Conservation (phyloP, 2,113 vertebrate genomes). For the Oreocharis arfaki region DNA sequence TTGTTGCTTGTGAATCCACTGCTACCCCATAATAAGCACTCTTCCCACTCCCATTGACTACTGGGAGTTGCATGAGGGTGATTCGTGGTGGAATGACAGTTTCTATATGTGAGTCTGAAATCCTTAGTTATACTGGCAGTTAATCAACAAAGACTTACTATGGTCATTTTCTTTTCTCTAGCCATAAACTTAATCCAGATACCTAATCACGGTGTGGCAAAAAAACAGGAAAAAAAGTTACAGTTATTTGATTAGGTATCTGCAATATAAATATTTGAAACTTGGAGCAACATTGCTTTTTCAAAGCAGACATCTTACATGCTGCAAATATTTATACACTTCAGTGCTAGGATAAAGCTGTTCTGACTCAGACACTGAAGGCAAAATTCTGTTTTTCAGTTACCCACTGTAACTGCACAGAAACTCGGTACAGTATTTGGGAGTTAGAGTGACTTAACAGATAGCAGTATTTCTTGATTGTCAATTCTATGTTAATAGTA, state of each 20-base stretch:
- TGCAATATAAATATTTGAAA: conserved; percentile 50
- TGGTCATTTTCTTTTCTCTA: background rate
- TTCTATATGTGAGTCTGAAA: background rate
- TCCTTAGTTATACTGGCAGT: background rate
- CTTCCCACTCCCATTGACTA: background rate
- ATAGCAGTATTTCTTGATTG: background rate
- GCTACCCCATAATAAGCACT: background rate
- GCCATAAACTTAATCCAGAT: background rate
- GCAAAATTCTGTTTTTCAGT: conserved; percentile 9
- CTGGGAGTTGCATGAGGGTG: background rate
- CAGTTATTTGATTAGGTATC: conserved; percentile 22
- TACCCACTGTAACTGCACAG: background rate
- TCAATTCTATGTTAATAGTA: background rate
- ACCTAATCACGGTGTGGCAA: background rate
- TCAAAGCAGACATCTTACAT: conserved; percentile 34
- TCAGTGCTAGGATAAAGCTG: conserved; percentile 24
- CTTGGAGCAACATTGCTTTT: conserved; percentile 5
- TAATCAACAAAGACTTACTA: background rate
- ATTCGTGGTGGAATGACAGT: background rate
- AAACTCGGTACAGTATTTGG: background rate
- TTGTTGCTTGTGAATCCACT: background rate
- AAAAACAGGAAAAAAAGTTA: background rate
- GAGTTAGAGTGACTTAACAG: background rate
- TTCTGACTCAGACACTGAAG: conserved; percentile 8
- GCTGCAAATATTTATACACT: conserved; percentile 36